Evolutionary conservation across 2,888 invertebrate genomes (phyloP), one percentile per base, ranked within the genome.

Genomic region (Serrognathus titanus): DNA sequence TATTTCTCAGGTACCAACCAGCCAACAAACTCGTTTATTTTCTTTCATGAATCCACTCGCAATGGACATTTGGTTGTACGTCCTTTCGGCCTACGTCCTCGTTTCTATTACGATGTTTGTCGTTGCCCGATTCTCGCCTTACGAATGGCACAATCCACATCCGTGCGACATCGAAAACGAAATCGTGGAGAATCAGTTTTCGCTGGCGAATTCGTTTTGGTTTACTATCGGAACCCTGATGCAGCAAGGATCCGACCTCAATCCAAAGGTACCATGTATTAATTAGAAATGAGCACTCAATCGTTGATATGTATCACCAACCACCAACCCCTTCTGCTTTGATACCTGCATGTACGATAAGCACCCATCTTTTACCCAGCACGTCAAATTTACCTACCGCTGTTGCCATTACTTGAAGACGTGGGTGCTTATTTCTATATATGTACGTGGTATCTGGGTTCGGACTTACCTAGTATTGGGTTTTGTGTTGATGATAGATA

Each of bases 21-120:
- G 87, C 57, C 93, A 89, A 78, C 94, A 90, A 51, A 93, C 90
- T 46, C 84, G 90, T 65, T 86, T 89, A 60, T 98, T 97, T 84
- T 94, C 94, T 73, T 98, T 98, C 83, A 89, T 97, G 80, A 95
- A 95, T 75, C 98, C 98, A 0, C 82, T 98, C 70, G 95, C 96
- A 1, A 88, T 94, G 68, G 94, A 97, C 80, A 97, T 98, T 68
- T 98, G 98, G 98, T 81, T 97, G 63, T 93, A 95, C 80, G 93
- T 96, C 58, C 79, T 95, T 63, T 93, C 94, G 16, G 96, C 97
- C 11, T 98, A 97, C 78, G 84, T 97, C 65, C 84, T 97, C 65
- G 97, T 97, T 61, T 92, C 93, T 20, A 92, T 94, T 76, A 94
- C 94, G 0, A 83, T 98, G 67, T 97, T 97, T 78, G 92, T 98